Evolutionary conservation across 2,888 invertebrate genomes (phyloP), one percentile per base, ranked within the genome.

Genomic region (Synergus laeviventris): DNA sequence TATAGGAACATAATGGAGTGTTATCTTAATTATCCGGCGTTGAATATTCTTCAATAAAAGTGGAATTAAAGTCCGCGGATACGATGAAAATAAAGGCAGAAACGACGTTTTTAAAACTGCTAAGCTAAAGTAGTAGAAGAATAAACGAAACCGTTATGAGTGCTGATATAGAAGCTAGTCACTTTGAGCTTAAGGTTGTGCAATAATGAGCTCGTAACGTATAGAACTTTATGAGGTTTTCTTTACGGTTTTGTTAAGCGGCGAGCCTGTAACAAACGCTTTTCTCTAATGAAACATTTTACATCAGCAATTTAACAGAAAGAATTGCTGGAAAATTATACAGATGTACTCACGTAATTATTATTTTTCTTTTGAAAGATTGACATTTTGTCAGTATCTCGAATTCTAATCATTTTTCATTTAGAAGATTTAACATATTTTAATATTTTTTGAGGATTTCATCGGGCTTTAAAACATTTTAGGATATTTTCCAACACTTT

Each of bases 201-300:
- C 74, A 74, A 54, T 59, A 76, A 66, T 54, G 78, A 78, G 79
- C 76, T 80, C 79, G 77, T 80, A 81, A 78, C 77, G 76, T 74
- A 64, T 73, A 76, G 60, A 74, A 70, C 79, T 85, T 84, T 81
- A 79, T 81, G 82, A 80, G 76, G 66, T 78, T 79, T 81, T 81
- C 79, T 82, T 82, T 74, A 80, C 78, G 81, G 79, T 82, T 81
- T 81, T 78, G 82, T 82, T 80, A 81, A 81, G 82, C 81, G 77
- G 54, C 75, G 66, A 75, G 74, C 74, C 77, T 76, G 75, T 80
- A 76, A 75, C 59, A 76, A 49, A 73, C 77, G 82, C 82, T 81
- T 78, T 81, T 76, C 80, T 81, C 75, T 82, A 81, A 84, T 82
- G 81, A 84, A 82, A 84, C 79, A 84, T 84, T 84, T 83, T 79